A percentile compares a stretch with the other conserved stretches of the same genome.
Conservation (phyloP, 1,140 invertebrate species). For the Galleria mellonella region DNA sequence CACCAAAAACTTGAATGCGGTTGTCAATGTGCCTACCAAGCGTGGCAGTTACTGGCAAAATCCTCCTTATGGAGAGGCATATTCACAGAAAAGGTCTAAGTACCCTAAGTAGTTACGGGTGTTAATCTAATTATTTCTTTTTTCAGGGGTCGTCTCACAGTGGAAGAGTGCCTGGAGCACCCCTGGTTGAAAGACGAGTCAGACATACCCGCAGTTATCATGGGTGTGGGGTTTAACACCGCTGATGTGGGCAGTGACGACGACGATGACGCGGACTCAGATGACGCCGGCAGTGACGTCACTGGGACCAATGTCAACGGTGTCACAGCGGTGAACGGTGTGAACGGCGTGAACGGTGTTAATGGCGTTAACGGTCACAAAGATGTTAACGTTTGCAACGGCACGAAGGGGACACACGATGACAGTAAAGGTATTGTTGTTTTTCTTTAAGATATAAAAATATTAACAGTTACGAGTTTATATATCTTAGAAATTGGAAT, state of each 20-base stretch:
- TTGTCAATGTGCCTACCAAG: no score
- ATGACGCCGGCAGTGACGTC: conserved; percentile 15
- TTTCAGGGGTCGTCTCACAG: conserved; percentile 76
- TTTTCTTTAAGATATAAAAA: neutral
- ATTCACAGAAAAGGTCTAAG: no score
- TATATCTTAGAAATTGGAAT: no score
- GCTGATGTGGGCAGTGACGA: conserved; percentile 44
- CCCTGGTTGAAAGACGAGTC: conserved; percentile 75
- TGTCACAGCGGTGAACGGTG: conserved; percentile 14
- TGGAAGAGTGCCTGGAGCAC: conserved; percentile 78
- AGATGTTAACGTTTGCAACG: conserved; percentile 23
- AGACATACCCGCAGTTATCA: conserved; percentile 47
- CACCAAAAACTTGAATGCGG: no score
- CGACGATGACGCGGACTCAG: conserved; percentile 15
- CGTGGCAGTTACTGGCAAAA: no score
- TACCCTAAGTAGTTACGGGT: no score
- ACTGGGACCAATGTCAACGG: conserved; percentile 23
- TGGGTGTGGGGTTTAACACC: conserved; percentile 41
- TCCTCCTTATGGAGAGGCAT: no score
- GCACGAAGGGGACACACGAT: conserved; percentile 40
- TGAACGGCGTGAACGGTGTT: conserved; percentile 20
- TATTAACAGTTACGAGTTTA: neutral
- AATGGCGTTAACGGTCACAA: conserved; percentile 21
- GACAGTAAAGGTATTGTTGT: conserved; percentile 27
- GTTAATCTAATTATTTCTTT: neutral